A percentile compares a stretch with the other conserved stretches of the same genome.
Conservation (phyloP, 2,888 invertebrate species). For the Lithophane leautieri region DNA sequence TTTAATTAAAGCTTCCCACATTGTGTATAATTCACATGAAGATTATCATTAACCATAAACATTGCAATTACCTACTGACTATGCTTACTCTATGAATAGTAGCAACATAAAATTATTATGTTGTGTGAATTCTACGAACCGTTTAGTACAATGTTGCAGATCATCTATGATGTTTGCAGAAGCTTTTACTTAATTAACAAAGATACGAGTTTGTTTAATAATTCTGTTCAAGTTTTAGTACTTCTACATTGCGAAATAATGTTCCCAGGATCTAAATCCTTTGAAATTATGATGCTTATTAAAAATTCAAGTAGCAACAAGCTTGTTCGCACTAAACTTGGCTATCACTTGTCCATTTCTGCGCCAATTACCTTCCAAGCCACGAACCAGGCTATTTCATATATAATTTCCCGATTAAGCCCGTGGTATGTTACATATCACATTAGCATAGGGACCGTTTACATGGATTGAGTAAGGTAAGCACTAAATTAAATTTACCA, state of each 20-base stretch:
- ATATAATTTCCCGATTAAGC: constrained; percentile 63
- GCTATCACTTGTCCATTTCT: constrained; percentile 48
- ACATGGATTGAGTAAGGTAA: constrained; percentile 15
- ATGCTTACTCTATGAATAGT: not conserved
- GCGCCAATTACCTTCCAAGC: constrained; percentile 44
- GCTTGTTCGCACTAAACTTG: constrained; percentile 40
- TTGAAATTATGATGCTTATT: constrained; percentile 52
- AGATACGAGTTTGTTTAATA: not conserved
- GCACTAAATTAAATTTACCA: not conserved
- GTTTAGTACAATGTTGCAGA: constrained; percentile 14
- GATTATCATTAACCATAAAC: constrained; percentile 9
- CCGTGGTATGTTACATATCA: constrained; percentile 41
- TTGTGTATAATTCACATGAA: not conserved
- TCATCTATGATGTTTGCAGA: not conserved
- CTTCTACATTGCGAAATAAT: constrained; percentile 19
- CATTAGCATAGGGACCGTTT: constrained; percentile 54
- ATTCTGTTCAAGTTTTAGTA: constrained; percentile 5
- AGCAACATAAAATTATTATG: not conserved
- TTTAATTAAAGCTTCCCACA: not conserved
- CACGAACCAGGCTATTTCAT: constrained; percentile 51
- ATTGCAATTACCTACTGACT: constrained; percentile 2
- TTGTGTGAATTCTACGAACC: not conserved
- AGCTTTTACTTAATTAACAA: not conserved
- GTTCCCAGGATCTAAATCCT: constrained; percentile 35
- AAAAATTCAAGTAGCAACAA: constrained; percentile 41